Base-by-base conservation (phyloP, 2,797 vertebrate genomes). In the Onychomys leucogaster region DNA sequence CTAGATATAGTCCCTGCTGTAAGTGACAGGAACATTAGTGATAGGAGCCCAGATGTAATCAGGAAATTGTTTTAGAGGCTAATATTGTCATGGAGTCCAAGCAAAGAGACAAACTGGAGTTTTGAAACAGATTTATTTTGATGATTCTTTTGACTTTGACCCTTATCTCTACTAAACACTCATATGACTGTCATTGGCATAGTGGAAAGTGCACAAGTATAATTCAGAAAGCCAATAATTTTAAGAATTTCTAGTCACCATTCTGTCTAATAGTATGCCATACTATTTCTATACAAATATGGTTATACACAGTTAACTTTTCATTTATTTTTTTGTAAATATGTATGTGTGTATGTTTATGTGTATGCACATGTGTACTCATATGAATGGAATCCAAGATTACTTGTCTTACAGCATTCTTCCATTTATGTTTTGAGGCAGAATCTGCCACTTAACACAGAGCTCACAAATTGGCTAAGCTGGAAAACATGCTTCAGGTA, bases 151-250 rank as follows among this genome's bases (percentile, higher is more conserved):
- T n/a, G 41, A 59, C 93, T 84, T 21, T 75, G 55, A 57, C 87
- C 59, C 14, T 84, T 94, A 90, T 37, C 85, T 37, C 71, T 55
- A n/a, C 10, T 89, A 94, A 77, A 95, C 25, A 87, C 34, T 29
- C n/a, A 63, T 92, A 77, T 52, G 46, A 34, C 59, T 89, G 34
- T 41, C 80, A 91, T 57, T 80, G 37, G 29, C 49, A 69, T 29
- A 89, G 61, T 61, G 71, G 63, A 67, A 90, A 49, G 1, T 73
- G 5, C 27, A 21, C 71, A 81, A 75, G 34, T 91, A 82, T 95
- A 89, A 61, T 81, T 41, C 61, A 95, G 69, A 95, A 97, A 85
- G 27, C 32, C 65, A 89, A 19, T 61, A 57, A 77, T 52, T 49
- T 69, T 82, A 65, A 67, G 84, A 71, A 23, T 32, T 63, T 43